Base-by-base conservation (phyloP, 1,140 invertebrate species). In the Ectropis grisescens region DNA sequence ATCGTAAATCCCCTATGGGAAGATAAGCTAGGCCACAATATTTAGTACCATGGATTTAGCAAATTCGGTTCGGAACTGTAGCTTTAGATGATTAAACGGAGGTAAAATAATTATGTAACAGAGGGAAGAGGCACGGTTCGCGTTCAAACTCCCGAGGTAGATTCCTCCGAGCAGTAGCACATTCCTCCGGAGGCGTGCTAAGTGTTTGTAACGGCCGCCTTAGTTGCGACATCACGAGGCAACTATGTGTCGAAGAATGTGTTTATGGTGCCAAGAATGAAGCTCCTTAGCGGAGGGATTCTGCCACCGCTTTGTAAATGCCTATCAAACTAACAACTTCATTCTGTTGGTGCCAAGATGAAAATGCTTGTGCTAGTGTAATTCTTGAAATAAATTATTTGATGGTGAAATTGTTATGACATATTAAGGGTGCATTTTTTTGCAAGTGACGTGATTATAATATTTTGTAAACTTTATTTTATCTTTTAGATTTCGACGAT, bases 161-260 rank as follows among this genome's bases (percentile, higher is more conserved):
- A 71, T 75, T 69, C 66, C 69, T 65, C 31, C 13, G 52, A 66
- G 54, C 57, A 55, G 58, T 69, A 55, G 56, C 55, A 57, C 72
- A 80, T 80, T 76, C 71, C 65, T 48, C 13, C 26, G 51, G 54
- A 50, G 56, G 51, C 57, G 38, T 43, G 44, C 52, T 58, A 60
- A 72, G 51, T 61, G 49, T 58, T 65, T 58, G 49, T 46, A 47
- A 55, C 46, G 34, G 33, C 43, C 46, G 54, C 53, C 58, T 59
- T 64, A 66, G 59, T 64, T 60, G 58, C 54, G 58, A 71, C 70
- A 62, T 61, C 56, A 54, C 25, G 52, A 47, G 41, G 44, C 55
- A 80, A 80, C 69, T 69, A 75, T 76, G 69, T 76, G 71, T 69
- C 59, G 66, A 71, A 80, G 66, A 71, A 76, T 80, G 66, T 71